These are phyloP conservation scores for Baryphthengus martii DNA, from an alignment of 2,113 vertebrate species.

Conservation along the genomic window DNA sequence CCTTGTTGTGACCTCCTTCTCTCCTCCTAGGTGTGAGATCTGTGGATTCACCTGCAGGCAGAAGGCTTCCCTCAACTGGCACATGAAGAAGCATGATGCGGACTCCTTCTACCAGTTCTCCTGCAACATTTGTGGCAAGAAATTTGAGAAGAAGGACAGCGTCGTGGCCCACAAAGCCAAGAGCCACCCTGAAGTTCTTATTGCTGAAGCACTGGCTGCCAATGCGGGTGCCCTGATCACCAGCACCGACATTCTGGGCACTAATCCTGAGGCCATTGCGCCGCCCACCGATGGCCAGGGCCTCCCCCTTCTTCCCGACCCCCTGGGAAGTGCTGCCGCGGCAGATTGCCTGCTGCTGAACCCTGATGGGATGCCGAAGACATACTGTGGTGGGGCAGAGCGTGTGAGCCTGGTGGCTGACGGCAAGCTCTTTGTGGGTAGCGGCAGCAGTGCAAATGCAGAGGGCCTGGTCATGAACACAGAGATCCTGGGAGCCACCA, in stretches of 20 bases:
- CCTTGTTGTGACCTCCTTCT: neutral
- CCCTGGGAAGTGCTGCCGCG: conserved; percentile 70
- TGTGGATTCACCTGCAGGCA: conserved; percentile 98
- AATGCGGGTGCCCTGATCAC: conserved; percentile 93
- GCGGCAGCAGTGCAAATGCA: conserved; percentile 54
- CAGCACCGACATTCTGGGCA: conserved; percentile 83
- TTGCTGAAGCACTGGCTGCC: conserved; percentile 95
- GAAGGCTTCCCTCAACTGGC: conserved; percentile 99
- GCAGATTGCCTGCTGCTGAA: conserved; percentile 74
- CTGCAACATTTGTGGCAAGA: conserved; percentile 97
- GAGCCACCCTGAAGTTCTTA: conserved; percentile 95
- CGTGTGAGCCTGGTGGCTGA: conserved; percentile 76
- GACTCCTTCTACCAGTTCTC: conserved; percentile 98
- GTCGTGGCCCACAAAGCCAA: conserved; percentile 98
- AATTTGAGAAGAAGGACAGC: conserved; percentile 99
- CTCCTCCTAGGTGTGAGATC: conserved; percentile 87
- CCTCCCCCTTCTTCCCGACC: conserved; percentile 75
- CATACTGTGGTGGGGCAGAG: conserved; percentile 69
- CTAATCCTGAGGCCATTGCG: conserved; percentile 76
- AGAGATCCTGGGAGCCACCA: conserved; percentile 79
- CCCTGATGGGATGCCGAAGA: conserved; percentile 72
- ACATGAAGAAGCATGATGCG: conserved; percentile 99
- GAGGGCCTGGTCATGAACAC: conserved; percentile 81
- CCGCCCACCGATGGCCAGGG: conserved; percentile 69
- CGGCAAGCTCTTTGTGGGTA: conserved; percentile 76